Conservation (phyloP, 2,888 invertebrate genomes). For the Sinhomidia bicolor region DNA sequence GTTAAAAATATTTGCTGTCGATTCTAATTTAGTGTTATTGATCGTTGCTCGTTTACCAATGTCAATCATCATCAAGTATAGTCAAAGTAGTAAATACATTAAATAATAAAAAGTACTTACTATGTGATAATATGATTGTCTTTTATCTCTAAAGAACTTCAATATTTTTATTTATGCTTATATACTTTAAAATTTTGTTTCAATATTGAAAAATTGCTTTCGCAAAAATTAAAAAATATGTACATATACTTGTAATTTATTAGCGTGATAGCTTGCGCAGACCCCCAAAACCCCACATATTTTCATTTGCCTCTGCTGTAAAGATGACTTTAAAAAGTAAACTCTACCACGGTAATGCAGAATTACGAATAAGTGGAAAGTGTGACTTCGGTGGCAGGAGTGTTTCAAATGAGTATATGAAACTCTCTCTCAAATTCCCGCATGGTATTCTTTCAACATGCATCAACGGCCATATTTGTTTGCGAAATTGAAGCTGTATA, state of each 20-base stretch:
- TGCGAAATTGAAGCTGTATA: slow-evolving; percentile 67
- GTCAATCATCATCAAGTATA: slow-evolving; percentile 8
- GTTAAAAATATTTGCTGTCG: background rate
- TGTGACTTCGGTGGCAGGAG: slow-evolving; percentile 73
- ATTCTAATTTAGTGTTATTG: background rate
- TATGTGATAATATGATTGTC: background rate
- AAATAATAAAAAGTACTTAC: slow-evolving; percentile 28
- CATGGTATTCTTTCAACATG: slow-evolving; percentile 76
- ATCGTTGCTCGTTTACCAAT: background rate
- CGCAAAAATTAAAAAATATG: background rate
- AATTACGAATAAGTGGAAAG: slow-evolving; percentile 54
- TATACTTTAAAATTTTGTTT: background rate
- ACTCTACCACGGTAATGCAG: slow-evolving; percentile 58
- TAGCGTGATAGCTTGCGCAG: background rate
- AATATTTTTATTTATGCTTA: background rate
- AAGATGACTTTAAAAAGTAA: no score
- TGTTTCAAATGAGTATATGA: slow-evolving; percentile 75
- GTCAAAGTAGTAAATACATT: slow-evolving; percentile 34
- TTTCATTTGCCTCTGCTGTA: no score
- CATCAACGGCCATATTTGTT: slow-evolving; percentile 75
- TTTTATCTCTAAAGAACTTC: background rate
- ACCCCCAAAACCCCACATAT: no score
- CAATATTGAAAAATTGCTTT: no score
- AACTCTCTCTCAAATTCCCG: slow-evolving; percentile 77
- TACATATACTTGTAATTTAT: background rate